These are phyloP conservation scores for Okamejei kenojei DNA, from an alignment of 2,797 vertebrate species.

Conservation along the genomic window DNA sequence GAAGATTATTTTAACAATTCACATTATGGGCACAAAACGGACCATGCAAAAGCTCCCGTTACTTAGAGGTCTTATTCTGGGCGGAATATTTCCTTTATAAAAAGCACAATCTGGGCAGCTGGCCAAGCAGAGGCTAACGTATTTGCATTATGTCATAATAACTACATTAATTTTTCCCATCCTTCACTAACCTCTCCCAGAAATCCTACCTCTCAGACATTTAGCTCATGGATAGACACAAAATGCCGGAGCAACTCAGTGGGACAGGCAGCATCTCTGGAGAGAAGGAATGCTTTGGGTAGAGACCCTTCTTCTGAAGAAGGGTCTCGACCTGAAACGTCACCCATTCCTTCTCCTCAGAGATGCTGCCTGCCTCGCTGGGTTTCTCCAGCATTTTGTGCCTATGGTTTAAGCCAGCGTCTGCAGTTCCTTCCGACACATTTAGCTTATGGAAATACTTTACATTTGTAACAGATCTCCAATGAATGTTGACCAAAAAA, in stretches of 20 bases:
- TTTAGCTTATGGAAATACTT: constrained; percentile 12
- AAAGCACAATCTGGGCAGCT: background rate
- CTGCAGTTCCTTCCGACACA: background rate
- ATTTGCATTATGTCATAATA: constrained; percentile 34
- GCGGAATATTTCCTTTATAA: background rate
- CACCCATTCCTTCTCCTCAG: too few species aligned
- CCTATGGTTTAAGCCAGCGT: too few species aligned
- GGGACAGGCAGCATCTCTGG: too few species aligned
- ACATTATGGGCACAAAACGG: constrained; percentile 1
- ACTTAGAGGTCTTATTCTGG: background rate
- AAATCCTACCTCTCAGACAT: constrained; percentile 16
- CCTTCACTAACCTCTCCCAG: constrained; percentile 31
- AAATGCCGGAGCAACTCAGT: too few species aligned
- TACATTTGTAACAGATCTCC: constrained; percentile 27
- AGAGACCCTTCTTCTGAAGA: too few species aligned
- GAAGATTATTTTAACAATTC: constrained; percentile 9
- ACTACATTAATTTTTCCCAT: constrained; percentile 33
- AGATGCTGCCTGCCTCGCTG: too few species aligned
- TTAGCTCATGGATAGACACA: background rate
- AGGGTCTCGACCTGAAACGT: too few species aligned
- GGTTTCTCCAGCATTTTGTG: too few species aligned
- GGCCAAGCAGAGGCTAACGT: constrained; percentile 6
- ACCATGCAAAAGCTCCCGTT: background rate
- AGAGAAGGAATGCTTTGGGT: too few species aligned
- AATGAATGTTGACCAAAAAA: background rate